Base-by-base conservation (phyloP, 2,797 vertebrate species). In the Thamnophis elegans region DNA sequence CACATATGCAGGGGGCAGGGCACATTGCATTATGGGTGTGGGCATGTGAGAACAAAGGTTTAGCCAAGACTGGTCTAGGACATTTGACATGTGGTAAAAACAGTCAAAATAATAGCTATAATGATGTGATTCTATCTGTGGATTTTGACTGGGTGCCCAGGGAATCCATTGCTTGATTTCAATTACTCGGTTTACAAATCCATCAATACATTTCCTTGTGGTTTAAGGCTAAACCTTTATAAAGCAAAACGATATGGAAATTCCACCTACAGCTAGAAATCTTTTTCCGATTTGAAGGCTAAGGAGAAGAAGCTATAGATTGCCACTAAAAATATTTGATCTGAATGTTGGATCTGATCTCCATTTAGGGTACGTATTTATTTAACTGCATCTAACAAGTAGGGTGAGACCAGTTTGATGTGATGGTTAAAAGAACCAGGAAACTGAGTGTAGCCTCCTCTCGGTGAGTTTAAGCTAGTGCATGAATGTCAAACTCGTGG, bases 331-430 rank as follows among this genome's bases (percentile, higher is more conserved):
- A 42, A 54, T 82, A 36, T 55, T 62, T n/a, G 5, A 65, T 78
- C 0, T 10, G 89, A 73, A 65, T 65, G 5, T 65, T 65, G 28
- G 73, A 92, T 28, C 54, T 36, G 85, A 59, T 93, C 0, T 0
- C 2, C 60, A 90, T 94, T 90, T 56, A 87, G 86, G 0, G 0
- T 65, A 9, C 42, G 32, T 22, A 54, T 25, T 53, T 89, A 47
- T 91, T 93, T 85, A 85, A 73, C 62, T 93, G 82, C 89, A 87
- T 1, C 16, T 68, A 91, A 73, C 60, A 73, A 22, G 32, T 78
- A 36, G 18, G 13, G 32, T 42, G 32, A 78, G 32, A 78, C 18
- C 18, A 22, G 32, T 10, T 22, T 42, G 68, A 1, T 42, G 9
- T 22, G 20, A 20, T 8, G 68, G 68, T 36, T 73, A 20, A 73